Evolutionary conservation across 2,113 vertebrate genomes (phyloP).

Genomic region (Pitta sordida): DNA sequence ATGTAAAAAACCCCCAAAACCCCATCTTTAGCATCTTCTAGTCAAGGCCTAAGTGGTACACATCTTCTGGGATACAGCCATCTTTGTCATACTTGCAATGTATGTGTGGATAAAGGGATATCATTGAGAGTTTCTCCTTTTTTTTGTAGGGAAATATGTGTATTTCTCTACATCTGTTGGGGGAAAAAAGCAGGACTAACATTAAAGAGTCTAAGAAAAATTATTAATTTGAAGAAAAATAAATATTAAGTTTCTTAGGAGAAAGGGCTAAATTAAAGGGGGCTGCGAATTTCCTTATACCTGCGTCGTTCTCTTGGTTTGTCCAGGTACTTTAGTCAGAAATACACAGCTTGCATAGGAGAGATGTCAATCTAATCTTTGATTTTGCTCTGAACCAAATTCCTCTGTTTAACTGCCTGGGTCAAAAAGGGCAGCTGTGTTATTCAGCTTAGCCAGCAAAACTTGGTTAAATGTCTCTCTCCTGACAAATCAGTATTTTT

Average conservation of each 20-base stretch:
- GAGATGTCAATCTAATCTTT: not conserved
- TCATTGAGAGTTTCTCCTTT: not conserved
- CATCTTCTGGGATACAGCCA: not conserved
- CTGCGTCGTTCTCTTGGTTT: not conserved
- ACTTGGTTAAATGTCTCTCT: not conserved
- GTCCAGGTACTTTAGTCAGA: not conserved
- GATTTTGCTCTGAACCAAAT: constrained; percentile 1
- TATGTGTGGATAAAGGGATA: not conserved
- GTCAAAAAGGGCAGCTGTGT: not conserved
- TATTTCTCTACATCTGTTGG: not conserved
- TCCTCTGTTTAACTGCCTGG: not conserved
- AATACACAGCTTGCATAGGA: not conserved
- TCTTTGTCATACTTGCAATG: not conserved
- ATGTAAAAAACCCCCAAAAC: not conserved
- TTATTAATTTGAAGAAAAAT: not conserved
- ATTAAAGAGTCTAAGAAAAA: not conserved
- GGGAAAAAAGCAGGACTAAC: not conserved
- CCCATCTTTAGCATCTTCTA: not conserved
- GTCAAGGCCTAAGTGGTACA: not conserved
- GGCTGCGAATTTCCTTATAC: not conserved
- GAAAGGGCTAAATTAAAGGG: not conserved
- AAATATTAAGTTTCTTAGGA: not conserved
- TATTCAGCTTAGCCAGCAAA: not conserved
- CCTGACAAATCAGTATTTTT: constrained; percentile 1
- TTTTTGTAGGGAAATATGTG: not conserved